Evolutionary conservation across 2,113 vertebrate genomes (phyloP).

Genomic region (Corvus cornix): DNA sequence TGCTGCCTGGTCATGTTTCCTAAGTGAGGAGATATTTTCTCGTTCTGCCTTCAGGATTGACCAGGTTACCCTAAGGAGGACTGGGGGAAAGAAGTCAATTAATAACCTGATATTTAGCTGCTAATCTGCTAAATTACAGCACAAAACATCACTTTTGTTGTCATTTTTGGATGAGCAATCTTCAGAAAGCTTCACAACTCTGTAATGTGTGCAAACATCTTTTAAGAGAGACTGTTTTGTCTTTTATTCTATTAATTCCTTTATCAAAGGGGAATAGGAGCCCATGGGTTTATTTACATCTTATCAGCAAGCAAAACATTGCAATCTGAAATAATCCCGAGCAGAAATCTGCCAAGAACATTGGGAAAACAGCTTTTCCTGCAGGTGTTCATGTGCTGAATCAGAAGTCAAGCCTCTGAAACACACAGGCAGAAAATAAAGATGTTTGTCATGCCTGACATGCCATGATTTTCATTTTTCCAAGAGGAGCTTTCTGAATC

Average conservation of each 20-base stretch:
- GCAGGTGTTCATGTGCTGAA: conserved; percentile 21
- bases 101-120: neutral
- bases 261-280: conserved; percentile 22
- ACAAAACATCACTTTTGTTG: neutral
- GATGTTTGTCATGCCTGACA: neutral
- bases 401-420: neutral
- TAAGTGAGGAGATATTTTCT: neutral
- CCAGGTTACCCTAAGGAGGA: neutral
- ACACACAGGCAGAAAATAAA: neutral
- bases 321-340: neutral
- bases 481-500: neutral
- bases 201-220: neutral
- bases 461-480: neutral
- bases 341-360: conserved; percentile 11
- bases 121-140: neutral
- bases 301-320: conserved; percentile 9
- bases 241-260: conserved; percentile 36
- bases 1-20: neutral
- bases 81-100: neutral
- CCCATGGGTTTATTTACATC: conserved; percentile 6
- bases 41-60: neutral
- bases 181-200: neutral
- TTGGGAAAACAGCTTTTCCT: conserved; percentile 2
- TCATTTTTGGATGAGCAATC: neutral
- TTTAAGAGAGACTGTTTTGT: neutral